Percentiles rank a stretch among this genome's conserved stretches.
Conservation (phyloP, 2,113 vertebrate species). For the Grus americana region DNA sequence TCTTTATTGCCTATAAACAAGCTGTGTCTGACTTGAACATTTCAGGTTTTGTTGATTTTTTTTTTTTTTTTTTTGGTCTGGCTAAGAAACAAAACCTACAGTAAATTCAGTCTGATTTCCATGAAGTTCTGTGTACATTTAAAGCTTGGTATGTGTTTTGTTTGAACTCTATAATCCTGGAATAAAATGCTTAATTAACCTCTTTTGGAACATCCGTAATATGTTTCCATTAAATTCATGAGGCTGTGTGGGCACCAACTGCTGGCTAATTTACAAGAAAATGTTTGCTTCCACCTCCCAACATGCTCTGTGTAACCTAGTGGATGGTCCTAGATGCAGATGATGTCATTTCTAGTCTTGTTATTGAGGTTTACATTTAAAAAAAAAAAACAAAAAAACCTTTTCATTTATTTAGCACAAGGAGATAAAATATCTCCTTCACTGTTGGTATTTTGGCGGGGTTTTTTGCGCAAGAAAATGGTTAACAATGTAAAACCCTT, state of each 20-base stretch:
- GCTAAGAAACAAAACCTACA: background rate
- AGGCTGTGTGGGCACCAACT: background rate
- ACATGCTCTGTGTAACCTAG: background rate
- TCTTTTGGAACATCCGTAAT: background rate
- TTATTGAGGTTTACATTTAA: background rate
- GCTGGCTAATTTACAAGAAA: background rate
- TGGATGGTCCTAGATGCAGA: background rate
- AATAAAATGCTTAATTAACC: constrained; percentile 54
- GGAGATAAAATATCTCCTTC: background rate
- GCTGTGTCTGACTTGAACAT: background rate
- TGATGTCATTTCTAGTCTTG: background rate
- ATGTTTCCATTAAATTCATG: constrained; percentile 1
- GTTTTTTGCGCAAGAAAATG: background rate
- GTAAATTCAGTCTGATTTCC: background rate
- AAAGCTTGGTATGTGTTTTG: background rate
- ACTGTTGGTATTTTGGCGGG: too few relatives aligned
- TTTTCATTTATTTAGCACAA: background rate
- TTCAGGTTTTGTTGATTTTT: background rate
- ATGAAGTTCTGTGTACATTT: background rate
- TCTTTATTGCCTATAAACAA: constrained; percentile 12
- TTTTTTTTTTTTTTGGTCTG: background rate
- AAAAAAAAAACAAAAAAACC: background rate
- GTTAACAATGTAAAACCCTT: background rate
- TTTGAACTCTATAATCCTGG: constrained; percentile 12
- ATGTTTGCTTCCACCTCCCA: background rate